Conservation (phyloP, 2,797 vertebrate genomes). For the Coluber constrictor region DNA sequence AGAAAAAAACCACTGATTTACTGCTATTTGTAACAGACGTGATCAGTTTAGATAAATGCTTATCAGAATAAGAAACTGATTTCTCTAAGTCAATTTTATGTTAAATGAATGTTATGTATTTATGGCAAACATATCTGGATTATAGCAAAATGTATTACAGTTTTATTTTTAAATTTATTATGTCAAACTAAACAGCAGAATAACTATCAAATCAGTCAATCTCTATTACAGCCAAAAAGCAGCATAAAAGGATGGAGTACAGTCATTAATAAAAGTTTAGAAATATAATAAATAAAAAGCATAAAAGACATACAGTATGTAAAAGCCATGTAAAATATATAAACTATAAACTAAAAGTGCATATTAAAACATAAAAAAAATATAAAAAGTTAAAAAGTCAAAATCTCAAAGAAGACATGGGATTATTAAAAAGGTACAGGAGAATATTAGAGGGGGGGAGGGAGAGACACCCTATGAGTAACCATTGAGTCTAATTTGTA, state of each 20-base stretch:
- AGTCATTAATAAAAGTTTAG: neutral
- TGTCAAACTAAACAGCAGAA: neutral
- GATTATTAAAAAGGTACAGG: neutral
- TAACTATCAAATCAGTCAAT: neutral
- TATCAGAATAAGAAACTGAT: constrained; percentile 15
- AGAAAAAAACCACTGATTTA: neutral
- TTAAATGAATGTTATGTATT: neutral
- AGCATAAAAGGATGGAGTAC: neutral
- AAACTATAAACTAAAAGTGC: neutral
- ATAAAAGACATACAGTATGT: neutral
- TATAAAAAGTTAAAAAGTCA: neutral
- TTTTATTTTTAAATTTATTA: constrained; percentile 4
- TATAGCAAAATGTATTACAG: neutral
- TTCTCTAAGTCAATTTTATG: neutral
- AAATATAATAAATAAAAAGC: neutral
- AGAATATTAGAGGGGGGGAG: neutral
- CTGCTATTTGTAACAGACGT: neutral
- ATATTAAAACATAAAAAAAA: neutral
- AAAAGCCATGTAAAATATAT: neutral
- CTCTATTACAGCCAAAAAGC: neutral
- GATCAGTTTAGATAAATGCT: constrained; percentile 2
- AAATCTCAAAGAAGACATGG: neutral
- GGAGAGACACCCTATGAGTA: neutral
- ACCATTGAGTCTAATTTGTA: neutral
- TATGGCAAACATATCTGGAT: constrained; percentile 20